Percentiles rank a stretch among this genome's conserved stretches.
Conservation (phyloP, 2,888 invertebrate genomes). For the Aleiodes alternator region DNA sequence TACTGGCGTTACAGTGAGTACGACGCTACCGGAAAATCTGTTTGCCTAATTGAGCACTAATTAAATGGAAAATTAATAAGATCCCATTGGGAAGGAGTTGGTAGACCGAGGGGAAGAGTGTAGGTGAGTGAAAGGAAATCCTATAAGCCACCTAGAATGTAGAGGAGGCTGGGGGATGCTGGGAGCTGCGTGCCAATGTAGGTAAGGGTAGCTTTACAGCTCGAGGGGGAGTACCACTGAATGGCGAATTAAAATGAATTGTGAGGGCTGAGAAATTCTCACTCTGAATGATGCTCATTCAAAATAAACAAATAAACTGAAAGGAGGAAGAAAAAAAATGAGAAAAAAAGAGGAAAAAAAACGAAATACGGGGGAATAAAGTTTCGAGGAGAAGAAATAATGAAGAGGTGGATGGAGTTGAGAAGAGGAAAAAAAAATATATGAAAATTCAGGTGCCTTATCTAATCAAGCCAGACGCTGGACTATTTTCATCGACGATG, state of each 20-base stretch:
- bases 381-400: constrained; percentile 3
- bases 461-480: constrained; percentile 60
- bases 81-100: constrained; percentile 57
- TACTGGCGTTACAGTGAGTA: no score
- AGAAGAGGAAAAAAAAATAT: constrained; percentile 25
- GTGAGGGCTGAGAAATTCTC: neutral
- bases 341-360: neutral
- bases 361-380: constrained; percentile 10
- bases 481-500: constrained; percentile 30
- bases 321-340: neutral
- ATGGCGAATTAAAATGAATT: constrained; percentile 30
- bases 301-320: constrained; percentile 1
- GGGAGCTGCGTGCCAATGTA: constrained; percentile 31
- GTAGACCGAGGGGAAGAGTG: no score
- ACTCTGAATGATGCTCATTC: constrained; percentile 18
- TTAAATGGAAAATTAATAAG: constrained; percentile 71
- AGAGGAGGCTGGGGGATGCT: constrained; percentile 53
- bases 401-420: constrained; percentile 27
- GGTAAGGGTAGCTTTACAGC: constrained; percentile 26
- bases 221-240: constrained; percentile 11
- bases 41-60: constrained; percentile 64
- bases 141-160: constrained; percentile 63
- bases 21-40: constrained; percentile 53
- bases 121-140: constrained; percentile 54
- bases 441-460: constrained; percentile 54